Evolutionary conservation across 2,888 invertebrate genomes (phyloP), one percentile per base, ranked within the genome.

Genomic region (Drosophila ezoana): DNA sequence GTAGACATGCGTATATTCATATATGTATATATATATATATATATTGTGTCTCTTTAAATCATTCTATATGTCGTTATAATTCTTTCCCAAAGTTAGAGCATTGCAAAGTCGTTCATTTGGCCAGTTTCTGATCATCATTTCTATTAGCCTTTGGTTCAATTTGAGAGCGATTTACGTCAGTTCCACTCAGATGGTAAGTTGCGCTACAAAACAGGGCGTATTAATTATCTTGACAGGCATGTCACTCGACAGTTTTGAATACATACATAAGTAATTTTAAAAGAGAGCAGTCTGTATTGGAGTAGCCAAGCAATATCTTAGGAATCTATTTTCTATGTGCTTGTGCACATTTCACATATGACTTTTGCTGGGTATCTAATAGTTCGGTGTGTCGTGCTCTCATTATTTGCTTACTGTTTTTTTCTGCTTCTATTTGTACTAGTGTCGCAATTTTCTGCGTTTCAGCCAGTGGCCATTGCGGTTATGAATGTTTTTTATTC

Each of bases 401-500:
- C 49, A 28, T 61, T 59, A 65, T 60, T 54, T 66, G 23, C 18
- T 18, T 44, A 49, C 13, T 43, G 35, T 57, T 58, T 52, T 59
- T 59, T 65, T 70, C 56, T 63, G 66, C 57, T 49, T 69, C 16
- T 67, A 69, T 71, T 84, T 84, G 64, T 63, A 75, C 54, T 78
- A 71, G 69, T 72, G 85, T 80, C 63, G 70, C 80, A 79, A 78
- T 84, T 81, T 81, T 76, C 67, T 66, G 59, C 33, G 61, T 28
- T 65, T 57, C 43, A 58, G 61, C 71, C 67, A 35, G n/a, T 32
- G 61, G 71, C 71, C 35, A 58, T 72, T 80, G 75, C 54, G 44
- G 44, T 48, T 75, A 70, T 69, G 72, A 80, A 80, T 79, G 74
- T 76, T 76, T 81, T 76, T 79, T 80, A 79, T 80, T 80, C 69